phyloP scores from a whole-genome alignment of 2,113 vertebrate genomes.

The Athene noctua region DNA sequence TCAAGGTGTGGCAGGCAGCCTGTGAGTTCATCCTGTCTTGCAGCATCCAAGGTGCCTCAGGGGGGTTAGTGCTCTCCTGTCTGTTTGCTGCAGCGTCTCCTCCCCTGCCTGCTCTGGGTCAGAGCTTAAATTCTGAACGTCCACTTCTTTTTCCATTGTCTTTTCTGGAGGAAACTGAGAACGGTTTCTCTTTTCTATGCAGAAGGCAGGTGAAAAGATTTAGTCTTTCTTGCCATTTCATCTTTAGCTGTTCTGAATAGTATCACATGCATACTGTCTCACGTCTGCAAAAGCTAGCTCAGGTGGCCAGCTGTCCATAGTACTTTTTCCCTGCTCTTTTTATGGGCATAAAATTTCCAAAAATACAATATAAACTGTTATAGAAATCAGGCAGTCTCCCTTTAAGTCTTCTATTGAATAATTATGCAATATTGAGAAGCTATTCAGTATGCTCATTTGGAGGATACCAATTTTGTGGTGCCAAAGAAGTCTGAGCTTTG shows the following conservation, averaged over 20 bases:
- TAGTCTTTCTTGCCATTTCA: neutral
- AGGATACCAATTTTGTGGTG: neutral
- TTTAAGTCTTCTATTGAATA: neutral
- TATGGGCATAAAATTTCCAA: neutral
- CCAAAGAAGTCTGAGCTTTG: neutral
- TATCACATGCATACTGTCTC: rapidly evolving
- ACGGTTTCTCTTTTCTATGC: neutral
- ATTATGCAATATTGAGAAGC: neutral
- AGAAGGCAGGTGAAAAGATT: neutral
- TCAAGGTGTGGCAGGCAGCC: neutral
- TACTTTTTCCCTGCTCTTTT: neutral
- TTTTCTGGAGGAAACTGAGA: neutral
- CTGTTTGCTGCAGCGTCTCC: neutral
- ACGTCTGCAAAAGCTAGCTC: neutral
- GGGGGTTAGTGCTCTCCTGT: neutral
- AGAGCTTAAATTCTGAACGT: neutral
- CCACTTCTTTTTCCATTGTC: neutral
- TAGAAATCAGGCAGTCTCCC: neutral
- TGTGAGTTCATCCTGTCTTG: neutral
- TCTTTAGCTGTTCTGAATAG: neutral
- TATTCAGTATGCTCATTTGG: neutral
- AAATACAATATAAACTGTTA: neutral
- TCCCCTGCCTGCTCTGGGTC: neutral
- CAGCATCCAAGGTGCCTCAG: neutral
- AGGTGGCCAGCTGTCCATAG: neutral